A percentile compares a stretch with the other conserved stretches of the same genome.
These are phyloP conservation scores for Galbula dea DNA, from an alignment of 2,113 vertebrate species.

Conservation along the genomic window DNA sequence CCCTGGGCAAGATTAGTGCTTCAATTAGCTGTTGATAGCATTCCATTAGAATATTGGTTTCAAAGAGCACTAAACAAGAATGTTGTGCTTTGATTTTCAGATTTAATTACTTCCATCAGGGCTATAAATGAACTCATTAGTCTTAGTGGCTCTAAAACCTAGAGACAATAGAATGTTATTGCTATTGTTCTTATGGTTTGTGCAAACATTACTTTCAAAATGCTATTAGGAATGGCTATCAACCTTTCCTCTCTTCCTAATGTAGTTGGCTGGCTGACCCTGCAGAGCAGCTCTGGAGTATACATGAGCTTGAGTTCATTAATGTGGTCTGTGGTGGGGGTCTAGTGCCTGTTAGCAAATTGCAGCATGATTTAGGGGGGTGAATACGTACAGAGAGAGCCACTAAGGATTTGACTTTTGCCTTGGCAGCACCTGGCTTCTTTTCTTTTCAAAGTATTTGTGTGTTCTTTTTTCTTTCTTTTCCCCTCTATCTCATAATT, in stretches of 20 bases:
- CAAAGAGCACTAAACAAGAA: constrained; percentile 76
- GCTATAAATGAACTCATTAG: constrained; percentile 90
- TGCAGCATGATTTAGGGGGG: background rate
- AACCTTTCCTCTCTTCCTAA: background rate
- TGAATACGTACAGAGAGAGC: background rate
- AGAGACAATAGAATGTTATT: constrained; percentile 64
- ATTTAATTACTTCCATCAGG: constrained; percentile 89
- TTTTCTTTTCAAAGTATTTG: background rate
- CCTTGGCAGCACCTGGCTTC: background rate
- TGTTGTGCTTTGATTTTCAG: constrained; percentile 75
- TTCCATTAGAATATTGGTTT: constrained; percentile 76
- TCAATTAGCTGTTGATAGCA: constrained; percentile 75
- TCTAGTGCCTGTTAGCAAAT: background rate
- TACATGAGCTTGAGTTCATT: background rate
- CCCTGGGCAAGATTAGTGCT: constrained; percentile 70
- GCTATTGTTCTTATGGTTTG: constrained; percentile 42
- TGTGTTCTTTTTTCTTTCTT: background rate
- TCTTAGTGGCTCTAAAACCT: constrained; percentile 76
- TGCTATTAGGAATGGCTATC: background rate
- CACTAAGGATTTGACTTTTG: background rate
- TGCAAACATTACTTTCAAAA: constrained; percentile 18
- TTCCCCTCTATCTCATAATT: background rate
- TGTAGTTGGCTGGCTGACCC: background rate
- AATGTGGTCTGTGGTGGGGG: background rate
- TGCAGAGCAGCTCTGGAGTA: background rate